Conservation (phyloP, 2,888 invertebrate species). For the Zhengitettix transpicula region DNA sequence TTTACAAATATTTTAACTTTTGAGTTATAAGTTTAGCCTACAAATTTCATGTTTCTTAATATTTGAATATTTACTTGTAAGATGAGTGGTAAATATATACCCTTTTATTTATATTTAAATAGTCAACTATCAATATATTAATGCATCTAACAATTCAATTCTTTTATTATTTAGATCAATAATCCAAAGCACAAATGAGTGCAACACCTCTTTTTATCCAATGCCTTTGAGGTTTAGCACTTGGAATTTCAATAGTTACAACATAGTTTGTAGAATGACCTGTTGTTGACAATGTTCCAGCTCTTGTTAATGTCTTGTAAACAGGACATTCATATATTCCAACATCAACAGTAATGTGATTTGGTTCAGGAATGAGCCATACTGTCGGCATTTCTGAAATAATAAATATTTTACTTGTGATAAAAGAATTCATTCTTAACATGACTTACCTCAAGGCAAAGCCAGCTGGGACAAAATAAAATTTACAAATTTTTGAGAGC, state of each 20-base stretch:
- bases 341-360: conserved; percentile 30
- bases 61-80: no score
- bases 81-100: no score
- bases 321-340: conserved; percentile 43
- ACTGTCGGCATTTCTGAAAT: conserved; percentile 47
- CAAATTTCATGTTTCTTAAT: no score
- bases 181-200: conserved; percentile 34
- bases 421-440: no score
- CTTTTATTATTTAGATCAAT: conserved; percentile 19
- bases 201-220: conserved; percentile 48
- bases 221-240: conserved; percentile 33
- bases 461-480: no score
- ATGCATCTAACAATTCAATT: no score
- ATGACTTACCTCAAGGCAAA: no score
- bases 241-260: conserved; percentile 40
- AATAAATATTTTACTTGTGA: background rate
- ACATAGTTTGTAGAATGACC: conserved; percentile 55
- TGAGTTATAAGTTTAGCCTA: no score
- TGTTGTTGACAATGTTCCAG: conserved; percentile 46
- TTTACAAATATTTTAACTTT: no score
- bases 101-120: no score
- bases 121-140: no score
- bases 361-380: conserved; percentile 49
- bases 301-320: conserved; percentile 45
- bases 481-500: no score